These are phyloP conservation scores for Pristionchus japonicus DNA, from an alignment of 2,888 invertebrate genomes.

Conservation along the genomic window DNA sequence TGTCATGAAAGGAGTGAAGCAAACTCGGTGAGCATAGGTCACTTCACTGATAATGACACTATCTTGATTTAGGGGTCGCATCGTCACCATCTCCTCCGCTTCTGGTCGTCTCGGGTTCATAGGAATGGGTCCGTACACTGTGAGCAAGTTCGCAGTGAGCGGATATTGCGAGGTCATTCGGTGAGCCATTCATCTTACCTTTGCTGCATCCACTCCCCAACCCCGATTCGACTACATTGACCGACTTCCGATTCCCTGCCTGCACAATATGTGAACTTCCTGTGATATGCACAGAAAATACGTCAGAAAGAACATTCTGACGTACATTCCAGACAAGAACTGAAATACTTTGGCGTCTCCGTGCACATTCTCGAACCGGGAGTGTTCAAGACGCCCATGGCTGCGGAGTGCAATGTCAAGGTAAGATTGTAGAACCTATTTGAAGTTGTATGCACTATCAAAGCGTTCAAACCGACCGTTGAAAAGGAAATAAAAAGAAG, in stretches of 20 bases:
- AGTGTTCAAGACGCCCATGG: slow-evolving; percentile 68
- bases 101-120: slow-evolving; percentile 75
- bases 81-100: slow-evolving; percentile 76
- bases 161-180: slow-evolving; percentile 69
- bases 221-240: too few relatives aligned
- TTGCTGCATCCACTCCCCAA: too few relatives aligned
- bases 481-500: too few relatives aligned
- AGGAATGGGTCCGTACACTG: slow-evolving; percentile 69
- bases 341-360: slow-evolving; percentile 66
- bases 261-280: too few relatives aligned
- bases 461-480: too few relatives aligned
- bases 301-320: neutral
- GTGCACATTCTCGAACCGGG: slow-evolving; percentile 72
- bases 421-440: neutral
- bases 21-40: neutral
- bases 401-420: neutral
- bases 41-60: too few relatives aligned
- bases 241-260: too few relatives aligned
- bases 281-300: too few relatives aligned
- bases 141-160: slow-evolving; percentile 68
- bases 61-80: slow-evolving; percentile 75
- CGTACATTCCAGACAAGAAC: slow-evolving; percentile 60
- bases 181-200: too few relatives aligned
- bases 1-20: neutral
- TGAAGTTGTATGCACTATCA: neutral